A percentile compares a stretch with the other conserved stretches of the same genome.
phyloP scores from a whole-genome alignment of 2,113 vertebrate genomes.

The Ranitomeya variabilis region DNA sequence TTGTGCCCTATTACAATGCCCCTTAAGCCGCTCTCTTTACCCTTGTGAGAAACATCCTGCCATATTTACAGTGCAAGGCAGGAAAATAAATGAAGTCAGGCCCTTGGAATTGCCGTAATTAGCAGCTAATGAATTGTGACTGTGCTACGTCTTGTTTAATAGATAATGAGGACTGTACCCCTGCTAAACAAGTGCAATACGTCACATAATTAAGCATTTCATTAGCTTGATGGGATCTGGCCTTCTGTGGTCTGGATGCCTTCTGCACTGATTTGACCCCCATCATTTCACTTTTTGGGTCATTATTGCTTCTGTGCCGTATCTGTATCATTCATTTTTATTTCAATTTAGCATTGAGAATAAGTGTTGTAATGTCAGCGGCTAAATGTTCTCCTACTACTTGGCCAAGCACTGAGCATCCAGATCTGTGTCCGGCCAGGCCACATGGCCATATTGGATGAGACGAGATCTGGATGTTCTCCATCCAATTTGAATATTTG shows the following conservation, averaged over 20 bases:
- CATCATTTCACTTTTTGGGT: background rate
- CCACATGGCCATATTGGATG: background rate
- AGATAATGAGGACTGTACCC: background rate
- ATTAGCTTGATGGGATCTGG: conserved; percentile 11
- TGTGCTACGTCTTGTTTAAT: conserved; percentile 17
- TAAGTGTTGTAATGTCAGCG: background rate
- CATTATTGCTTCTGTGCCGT: background rate
- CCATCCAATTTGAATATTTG: background rate
- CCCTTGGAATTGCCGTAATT: background rate
- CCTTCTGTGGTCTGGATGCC: background rate
- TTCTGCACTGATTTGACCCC: background rate
- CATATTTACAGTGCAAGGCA: background rate
- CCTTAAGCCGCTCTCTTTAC: background rate
- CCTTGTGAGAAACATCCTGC: background rate
- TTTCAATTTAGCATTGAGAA: background rate
- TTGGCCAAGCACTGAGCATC: background rate
- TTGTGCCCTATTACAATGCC: no score
- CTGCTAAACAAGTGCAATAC: conserved; percentile 25
- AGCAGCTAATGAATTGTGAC: conserved; percentile 18
- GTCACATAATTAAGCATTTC: conserved; percentile 17
- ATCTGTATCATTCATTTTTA: background rate
- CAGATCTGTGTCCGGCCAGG: background rate
- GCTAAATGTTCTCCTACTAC: background rate
- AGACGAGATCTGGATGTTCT: background rate
- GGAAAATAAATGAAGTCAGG: background rate